Evolutionary conservation across 1,140 invertebrate species (phyloP).

Genomic region (Megalopta genalis): DNA sequence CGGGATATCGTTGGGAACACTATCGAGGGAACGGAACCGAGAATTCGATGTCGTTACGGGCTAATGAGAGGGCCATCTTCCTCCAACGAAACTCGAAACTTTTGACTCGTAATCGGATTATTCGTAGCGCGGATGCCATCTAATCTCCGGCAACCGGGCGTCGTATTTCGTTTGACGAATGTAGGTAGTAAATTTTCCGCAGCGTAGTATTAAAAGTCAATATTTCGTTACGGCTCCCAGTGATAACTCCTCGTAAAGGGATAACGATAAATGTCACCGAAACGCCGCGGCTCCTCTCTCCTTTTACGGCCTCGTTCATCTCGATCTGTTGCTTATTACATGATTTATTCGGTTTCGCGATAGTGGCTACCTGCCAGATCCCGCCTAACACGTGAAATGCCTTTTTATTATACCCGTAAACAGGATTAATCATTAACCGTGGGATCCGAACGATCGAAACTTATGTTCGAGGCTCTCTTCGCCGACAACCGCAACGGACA

Average conservation of each 20-base stretch:
- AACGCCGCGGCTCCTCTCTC: slow-evolving; percentile 22
- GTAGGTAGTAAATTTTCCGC: slow-evolving; percentile 49
- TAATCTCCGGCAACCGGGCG: slow-evolving; percentile 44
- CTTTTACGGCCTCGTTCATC: slow-evolving; percentile 45
- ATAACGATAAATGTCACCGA: slow-evolving; percentile 49
- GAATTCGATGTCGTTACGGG: neutral
- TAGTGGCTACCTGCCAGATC: too few relatives aligned
- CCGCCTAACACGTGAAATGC: too few relatives aligned
- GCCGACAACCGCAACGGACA: too few relatives aligned
- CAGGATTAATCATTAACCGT: too few relatives aligned
- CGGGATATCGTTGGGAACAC: neutral
- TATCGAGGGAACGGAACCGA: neutral
- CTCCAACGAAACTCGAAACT: slow-evolving; percentile 50
- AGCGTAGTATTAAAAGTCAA: slow-evolving; percentile 45
- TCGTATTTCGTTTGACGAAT: slow-evolving; percentile 59
- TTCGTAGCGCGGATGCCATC: slow-evolving; percentile 35
- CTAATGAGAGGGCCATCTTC: slow-evolving; percentile 34
- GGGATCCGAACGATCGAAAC: too few relatives aligned
- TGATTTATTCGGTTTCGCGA: slow-evolving; percentile 50
- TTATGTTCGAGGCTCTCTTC: too few relatives aligned
- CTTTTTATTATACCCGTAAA: too few relatives aligned
- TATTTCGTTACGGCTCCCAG: slow-evolving; percentile 44
- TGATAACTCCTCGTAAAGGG: slow-evolving; percentile 57
- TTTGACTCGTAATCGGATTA: slow-evolving; percentile 48
- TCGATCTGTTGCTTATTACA: slow-evolving; percentile 25